These are phyloP conservation scores for Polymixis flavicincta DNA, from an alignment of 2,888 invertebrate genomes.

Conservation along the genomic window DNA sequence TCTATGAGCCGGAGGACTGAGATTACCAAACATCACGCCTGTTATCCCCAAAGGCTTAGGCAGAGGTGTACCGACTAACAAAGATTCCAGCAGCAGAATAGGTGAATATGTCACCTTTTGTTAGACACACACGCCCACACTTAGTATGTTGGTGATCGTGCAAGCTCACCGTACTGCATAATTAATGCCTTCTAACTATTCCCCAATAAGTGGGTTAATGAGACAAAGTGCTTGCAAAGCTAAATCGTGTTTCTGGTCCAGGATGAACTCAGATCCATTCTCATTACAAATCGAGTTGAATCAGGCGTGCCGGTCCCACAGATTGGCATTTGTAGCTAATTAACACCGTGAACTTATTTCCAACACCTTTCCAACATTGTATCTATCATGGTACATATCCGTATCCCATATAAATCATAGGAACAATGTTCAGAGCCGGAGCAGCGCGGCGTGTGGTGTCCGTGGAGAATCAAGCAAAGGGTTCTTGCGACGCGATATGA, in stretches of 20 bases:
- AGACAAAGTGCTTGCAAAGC: background rate
- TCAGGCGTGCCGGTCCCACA: slow-evolving; percentile 19
- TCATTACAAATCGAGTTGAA: slow-evolving; percentile 6
- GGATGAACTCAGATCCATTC: slow-evolving; percentile 13
- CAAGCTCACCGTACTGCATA: background rate
- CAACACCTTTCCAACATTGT: slow-evolving; percentile 29
- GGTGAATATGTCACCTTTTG: background rate
- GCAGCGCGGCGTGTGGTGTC: slow-evolving; percentile 39
- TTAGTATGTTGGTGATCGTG: background rate
- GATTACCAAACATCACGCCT: background rate
- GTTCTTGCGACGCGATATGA: slow-evolving; percentile 70
- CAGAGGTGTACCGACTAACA: background rate
- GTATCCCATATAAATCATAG: slow-evolving; percentile 63
- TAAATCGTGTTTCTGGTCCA: slow-evolving; percentile 8
- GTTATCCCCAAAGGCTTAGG: background rate
- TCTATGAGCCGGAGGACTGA: background rate
- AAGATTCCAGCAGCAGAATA: background rate
- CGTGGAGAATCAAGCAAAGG: slow-evolving; percentile 74
- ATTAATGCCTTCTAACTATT: background rate
- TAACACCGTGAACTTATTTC: slow-evolving; percentile 44
- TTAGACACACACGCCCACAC: background rate
- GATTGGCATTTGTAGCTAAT: slow-evolving; percentile 32
- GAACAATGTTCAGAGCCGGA: slow-evolving; percentile 48
- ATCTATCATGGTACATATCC: slow-evolving; percentile 18
- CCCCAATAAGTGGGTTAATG: slow-evolving; percentile 11